Evolutionary conservation across 2,797 vertebrate species (phyloP).

Genomic region (Falco naumanni): DNA sequence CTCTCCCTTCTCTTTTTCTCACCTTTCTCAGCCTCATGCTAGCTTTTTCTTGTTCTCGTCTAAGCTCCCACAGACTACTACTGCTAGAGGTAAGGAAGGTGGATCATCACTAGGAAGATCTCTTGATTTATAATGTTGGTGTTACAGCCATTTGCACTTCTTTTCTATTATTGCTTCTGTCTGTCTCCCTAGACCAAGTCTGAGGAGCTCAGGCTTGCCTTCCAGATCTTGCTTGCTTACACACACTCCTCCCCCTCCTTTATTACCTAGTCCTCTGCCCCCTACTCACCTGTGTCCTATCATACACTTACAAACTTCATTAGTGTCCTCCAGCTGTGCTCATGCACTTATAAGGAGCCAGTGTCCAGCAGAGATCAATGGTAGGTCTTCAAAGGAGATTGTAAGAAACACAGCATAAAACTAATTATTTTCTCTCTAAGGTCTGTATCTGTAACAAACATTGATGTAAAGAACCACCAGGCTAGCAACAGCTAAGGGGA

Average conservation of each 20-base stretch:
- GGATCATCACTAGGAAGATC: neutral
- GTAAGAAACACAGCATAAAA: neutral
- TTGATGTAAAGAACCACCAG: neutral
- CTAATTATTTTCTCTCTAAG: neutral
- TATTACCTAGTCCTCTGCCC: neutral
- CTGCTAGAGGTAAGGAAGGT: neutral
- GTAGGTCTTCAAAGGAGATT: neutral
- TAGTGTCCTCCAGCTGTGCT: neutral
- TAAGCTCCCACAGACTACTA: neutral
- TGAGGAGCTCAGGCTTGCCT: neutral
- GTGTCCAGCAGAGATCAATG: neutral
- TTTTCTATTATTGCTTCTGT: neutral
- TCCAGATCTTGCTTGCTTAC: neutral
- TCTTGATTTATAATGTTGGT: neutral
- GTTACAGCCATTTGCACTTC: neutral
- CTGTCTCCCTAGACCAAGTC: neutral
- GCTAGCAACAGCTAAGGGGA: neutral
- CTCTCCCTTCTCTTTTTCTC: neutral
- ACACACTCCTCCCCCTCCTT: accelerated
- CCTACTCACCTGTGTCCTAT: neutral
- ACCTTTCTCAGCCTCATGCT: neutral
- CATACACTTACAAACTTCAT: neutral
- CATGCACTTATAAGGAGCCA: neutral
- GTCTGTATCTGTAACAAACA: neutral
- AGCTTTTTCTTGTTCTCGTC: neutral